These are phyloP conservation scores for Sebastes minor DNA, from an alignment of 2,797 vertebrate species.

Conservation along the genomic window DNA sequence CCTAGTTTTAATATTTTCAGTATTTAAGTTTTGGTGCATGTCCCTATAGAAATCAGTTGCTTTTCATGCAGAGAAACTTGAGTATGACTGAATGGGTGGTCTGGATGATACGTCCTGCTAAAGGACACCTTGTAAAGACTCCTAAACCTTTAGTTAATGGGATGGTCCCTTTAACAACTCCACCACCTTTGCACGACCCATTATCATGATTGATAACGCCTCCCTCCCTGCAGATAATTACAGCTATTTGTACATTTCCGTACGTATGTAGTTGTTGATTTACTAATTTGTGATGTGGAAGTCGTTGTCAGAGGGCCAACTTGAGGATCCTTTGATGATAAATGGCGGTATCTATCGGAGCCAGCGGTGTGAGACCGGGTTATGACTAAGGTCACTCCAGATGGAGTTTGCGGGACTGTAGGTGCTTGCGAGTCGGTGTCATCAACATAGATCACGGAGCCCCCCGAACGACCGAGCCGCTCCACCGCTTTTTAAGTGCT, in stretches of 20 bases:
- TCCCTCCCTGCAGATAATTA: slow-evolving; percentile 45
- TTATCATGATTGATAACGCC: slow-evolving; percentile 54
- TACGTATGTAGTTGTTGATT: slow-evolving; percentile 63
- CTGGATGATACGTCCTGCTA: neutral
- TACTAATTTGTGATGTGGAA: slow-evolving; percentile 53
- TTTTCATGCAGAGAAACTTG: neutral
- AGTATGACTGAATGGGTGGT: neutral
- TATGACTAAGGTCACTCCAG: slow-evolving; percentile 70
- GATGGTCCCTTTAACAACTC: slow-evolving; percentile 32
- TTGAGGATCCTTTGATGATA: slow-evolving; percentile 52
- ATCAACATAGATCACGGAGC: slow-evolving; percentile 68
- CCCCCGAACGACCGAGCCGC: slow-evolving; percentile 51
- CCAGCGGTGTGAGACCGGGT: slow-evolving; percentile 64
- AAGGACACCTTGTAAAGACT: slow-evolving; percentile 25
- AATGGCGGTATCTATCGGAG: slow-evolving; percentile 56
- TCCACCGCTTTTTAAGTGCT: slow-evolving; percentile 43
- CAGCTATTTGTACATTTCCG: slow-evolving; percentile 61
- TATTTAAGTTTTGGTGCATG: neutral
- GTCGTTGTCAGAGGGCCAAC: slow-evolving; percentile 54
- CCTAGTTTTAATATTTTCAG: neutral
- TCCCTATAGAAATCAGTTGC: neutral
- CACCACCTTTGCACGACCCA: slow-evolving; percentile 16
- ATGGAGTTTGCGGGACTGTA: slow-evolving; percentile 65
- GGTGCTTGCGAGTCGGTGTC: slow-evolving; percentile 61
- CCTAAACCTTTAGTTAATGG: slow-evolving; percentile 24